Percentiles rank a stretch among this genome's conserved stretches.
Conservation (phyloP, 2,888 invertebrate species). For the Melangyna quadrimaculata region DNA sequence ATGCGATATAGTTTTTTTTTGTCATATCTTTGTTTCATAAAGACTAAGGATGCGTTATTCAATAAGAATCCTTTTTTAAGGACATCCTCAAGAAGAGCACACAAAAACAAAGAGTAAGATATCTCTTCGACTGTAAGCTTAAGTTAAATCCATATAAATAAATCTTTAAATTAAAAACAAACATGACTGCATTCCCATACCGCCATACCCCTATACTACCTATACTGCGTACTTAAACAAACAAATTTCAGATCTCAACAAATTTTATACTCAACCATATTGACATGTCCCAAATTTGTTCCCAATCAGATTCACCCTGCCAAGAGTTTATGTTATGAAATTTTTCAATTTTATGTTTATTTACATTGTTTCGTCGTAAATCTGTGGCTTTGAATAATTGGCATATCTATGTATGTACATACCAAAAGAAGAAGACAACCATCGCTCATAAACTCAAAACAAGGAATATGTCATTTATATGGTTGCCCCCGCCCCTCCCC, state of each 20-base stretch:
- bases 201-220: not conserved
- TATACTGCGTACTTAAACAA: constrained; percentile 26
- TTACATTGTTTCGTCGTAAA: constrained; percentile 62
- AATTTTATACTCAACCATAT: constrained; percentile 23
- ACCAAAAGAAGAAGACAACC: constrained; percentile 16
- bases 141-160: constrained; percentile 29
- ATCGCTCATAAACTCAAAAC: constrained; percentile 37
- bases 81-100: not conserved
- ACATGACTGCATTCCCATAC: constrained; percentile 23
- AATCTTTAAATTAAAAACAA: constrained; percentile 65
- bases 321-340: constrained; percentile 36
- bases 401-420: too few species aligned
- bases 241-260: constrained; percentile 17
- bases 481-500: not conserved
- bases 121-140: not conserved
- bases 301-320: constrained; percentile 35
- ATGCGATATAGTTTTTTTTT: not conserved
- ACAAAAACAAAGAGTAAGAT: not conserved
- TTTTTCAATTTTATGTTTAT: constrained; percentile 62
- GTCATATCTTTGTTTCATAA: not conserved
- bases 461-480: constrained; percentile 45
- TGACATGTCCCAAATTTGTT: constrained; percentile 64
- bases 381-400: constrained; percentile 70
- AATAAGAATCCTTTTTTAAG: constrained; percentile 17
- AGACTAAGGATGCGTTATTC: constrained; percentile 21